Base-by-base conservation (phyloP, 2,888 invertebrate genomes). In the Lithodes maja region DNA sequence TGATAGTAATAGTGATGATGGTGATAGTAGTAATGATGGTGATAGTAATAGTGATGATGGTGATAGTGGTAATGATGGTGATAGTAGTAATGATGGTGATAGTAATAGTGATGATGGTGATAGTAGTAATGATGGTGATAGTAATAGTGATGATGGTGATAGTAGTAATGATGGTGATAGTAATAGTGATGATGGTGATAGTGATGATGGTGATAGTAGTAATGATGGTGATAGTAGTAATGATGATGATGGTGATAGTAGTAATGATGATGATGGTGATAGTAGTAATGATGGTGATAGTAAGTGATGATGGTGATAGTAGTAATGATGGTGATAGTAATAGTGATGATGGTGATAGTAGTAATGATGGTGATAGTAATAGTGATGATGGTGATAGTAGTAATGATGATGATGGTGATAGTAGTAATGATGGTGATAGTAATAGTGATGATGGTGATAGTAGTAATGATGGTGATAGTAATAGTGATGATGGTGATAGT, bases 181-280 rank as follows among this genome's bases (percentile, higher is more conserved):
- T 71, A n/a, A 17, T 71, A n/a, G n/a, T 71, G n/a, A n/a, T 71
- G 71, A n/a, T 71, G 71, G 71, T 71, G 71, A 15, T 71, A n/a
- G 17, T 71, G 17, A n/a, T 15, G n/a, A n/a, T 71, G 71, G 71
- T 71, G 71, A 17, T 71, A n/a, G n/a, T 71, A 17, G 17, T 71
- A n/a, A 15, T 71, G 17, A n/a, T 71, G 71, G 71, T 71, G 71
- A n/a, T 71, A n/a, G 71, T 15, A 17, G 17, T 71, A 15, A n/a
- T 71, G 71, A 17, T 71, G 71, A 17, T 71, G 71, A 15, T 71
- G 71, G 71, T 71, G 71, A n/a, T 71, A n/a, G 71, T 71, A 3
- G 71, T 71, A n/a, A 15, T 71, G 71, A 15, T 71, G 17, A 17
- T 71, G 71, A 17, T 71, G 71, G 71, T 71, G 71, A n/a, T 71